phyloP scores from a whole-genome alignment of 1,140 invertebrate species.

The Drosophila nigrodunni region DNA sequence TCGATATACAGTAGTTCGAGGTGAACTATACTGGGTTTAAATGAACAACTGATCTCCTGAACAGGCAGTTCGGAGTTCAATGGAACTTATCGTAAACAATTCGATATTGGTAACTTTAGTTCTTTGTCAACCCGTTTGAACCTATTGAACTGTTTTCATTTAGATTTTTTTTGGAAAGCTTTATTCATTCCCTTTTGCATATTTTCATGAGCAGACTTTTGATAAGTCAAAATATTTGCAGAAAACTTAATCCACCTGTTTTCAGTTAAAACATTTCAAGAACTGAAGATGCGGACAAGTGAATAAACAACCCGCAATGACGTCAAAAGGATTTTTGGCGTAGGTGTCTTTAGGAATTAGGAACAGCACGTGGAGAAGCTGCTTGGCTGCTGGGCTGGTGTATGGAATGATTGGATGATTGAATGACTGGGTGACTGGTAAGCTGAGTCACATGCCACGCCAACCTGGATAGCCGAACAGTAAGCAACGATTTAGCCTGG shows the following conservation, averaged over 20 bases:
- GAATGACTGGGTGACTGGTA: constrained; percentile 10
- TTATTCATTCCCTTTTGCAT: too few species aligned
- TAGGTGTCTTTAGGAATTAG: constrained; percentile 48
- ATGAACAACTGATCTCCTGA: too few species aligned
- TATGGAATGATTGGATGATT: constrained; percentile 8
- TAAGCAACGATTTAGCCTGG: neutral
- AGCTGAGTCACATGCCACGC: constrained; percentile 34
- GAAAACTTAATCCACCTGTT: constrained; percentile 10
- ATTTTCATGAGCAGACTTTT: neutral
- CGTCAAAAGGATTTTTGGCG: constrained; percentile 74
- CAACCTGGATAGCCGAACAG: constrained; percentile 4
- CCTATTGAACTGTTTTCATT: too few species aligned
- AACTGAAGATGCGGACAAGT: constrained; percentile 2
- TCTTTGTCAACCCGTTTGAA: too few species aligned
- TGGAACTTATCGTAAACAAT: too few species aligned
- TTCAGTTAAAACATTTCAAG: constrained; percentile 4
- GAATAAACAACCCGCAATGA: constrained; percentile 44
- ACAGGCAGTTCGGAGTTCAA: too few species aligned
- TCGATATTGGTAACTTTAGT: too few species aligned
- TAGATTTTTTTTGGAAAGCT: too few species aligned
- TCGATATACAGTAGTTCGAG: too few species aligned
- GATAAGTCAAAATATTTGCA: neutral
- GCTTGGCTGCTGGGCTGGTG: constrained; percentile 28
- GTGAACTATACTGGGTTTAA: too few species aligned
- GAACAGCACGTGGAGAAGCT: constrained; percentile 43